Evolutionary conservation across 2,888 invertebrate genomes (phyloP).

Genomic region (Tillus elongatus): DNA sequence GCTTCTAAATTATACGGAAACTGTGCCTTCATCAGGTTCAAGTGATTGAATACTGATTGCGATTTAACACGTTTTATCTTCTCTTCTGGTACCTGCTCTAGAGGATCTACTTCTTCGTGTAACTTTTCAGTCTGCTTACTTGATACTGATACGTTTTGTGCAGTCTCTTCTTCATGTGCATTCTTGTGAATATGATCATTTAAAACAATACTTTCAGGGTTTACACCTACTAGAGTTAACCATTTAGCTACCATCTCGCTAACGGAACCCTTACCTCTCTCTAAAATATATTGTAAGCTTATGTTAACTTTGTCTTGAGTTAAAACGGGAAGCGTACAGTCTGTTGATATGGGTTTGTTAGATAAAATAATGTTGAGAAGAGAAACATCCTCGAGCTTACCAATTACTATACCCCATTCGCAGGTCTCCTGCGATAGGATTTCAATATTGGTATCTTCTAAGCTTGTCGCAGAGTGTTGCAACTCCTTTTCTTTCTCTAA

Average conservation of each 20-base stretch:
- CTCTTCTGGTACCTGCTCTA: constrained; percentile 15
- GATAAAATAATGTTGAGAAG: constrained; percentile 63
- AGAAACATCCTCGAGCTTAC: constrained; percentile 82
- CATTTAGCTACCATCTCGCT: constrained; percentile 83
- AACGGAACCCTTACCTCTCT: constrained; percentile 67
- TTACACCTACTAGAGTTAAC: constrained; percentile 64
- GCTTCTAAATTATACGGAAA: constrained; percentile 81
- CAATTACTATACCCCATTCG: constrained; percentile 77
- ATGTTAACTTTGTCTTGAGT: constrained; percentile 49
- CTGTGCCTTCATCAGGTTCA: constrained; percentile 59
- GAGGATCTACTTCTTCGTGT: constrained; percentile 26
- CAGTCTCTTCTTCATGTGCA: constrained; percentile 8
- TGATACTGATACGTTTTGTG: too few relatives aligned
- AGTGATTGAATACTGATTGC: constrained; percentile 49
- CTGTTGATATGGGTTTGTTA: constrained; percentile 41
- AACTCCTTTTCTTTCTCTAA: constrained; percentile 42
- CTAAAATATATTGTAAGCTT: constrained; percentile 57
- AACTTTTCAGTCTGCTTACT: constrained; percentile 21
- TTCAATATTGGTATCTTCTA: constrained; percentile 41
- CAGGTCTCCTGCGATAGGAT: constrained; percentile 73
- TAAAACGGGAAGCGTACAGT: constrained; percentile 46
- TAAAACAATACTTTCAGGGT: constrained; percentile 53
- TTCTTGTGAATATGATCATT: constrained; percentile 39
- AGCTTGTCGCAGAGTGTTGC: constrained; percentile 25
- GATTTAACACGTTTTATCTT: constrained; percentile 22